Conservation (phyloP, 2,113 vertebrate species). For the Oxygymnocypris stewartii region DNA sequence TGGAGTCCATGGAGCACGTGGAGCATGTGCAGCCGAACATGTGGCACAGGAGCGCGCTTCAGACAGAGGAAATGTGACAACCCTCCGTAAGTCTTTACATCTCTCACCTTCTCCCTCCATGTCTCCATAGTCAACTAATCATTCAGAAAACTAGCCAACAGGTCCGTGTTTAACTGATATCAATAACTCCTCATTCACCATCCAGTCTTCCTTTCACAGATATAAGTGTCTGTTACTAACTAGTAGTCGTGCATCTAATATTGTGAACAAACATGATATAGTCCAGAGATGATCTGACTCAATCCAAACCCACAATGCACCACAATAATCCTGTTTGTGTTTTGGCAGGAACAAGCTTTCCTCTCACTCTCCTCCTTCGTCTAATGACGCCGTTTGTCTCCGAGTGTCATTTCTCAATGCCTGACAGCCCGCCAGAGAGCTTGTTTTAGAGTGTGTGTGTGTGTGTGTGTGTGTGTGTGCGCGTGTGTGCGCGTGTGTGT, state of each 20-base stretch:
- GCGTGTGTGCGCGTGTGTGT: too few species aligned
- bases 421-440: slow-evolving; percentile 28
- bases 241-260: not conserved
- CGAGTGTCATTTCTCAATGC: slow-evolving; percentile 26
- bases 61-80: slow-evolving; percentile 97
- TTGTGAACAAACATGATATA: slow-evolving; percentile 5
- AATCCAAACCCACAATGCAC: not conserved
- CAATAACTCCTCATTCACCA: not conserved
- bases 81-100: slow-evolving; percentile 85
- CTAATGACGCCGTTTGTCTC: slow-evolving; percentile 7
- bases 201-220: not conserved
- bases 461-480: slow-evolving; percentile 11
- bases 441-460: slow-evolving; percentile 12
- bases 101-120: not conserved
- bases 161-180: not conserved
- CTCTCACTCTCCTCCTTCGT: slow-evolving; percentile 32
- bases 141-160: not conserved
- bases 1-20: slow-evolving; percentile 92
- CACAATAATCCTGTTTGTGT: slow-evolving; percentile 49
- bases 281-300: not conserved
- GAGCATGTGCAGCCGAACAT: slow-evolving; percentile 96
- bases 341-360: slow-evolving; percentile 30
- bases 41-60: slow-evolving; percentile 90
- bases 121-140: not conserved
- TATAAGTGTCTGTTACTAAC: not conserved